Evolutionary conservation across 2,888 invertebrate species (phyloP).

Genomic region (Anodontia alba): DNA sequence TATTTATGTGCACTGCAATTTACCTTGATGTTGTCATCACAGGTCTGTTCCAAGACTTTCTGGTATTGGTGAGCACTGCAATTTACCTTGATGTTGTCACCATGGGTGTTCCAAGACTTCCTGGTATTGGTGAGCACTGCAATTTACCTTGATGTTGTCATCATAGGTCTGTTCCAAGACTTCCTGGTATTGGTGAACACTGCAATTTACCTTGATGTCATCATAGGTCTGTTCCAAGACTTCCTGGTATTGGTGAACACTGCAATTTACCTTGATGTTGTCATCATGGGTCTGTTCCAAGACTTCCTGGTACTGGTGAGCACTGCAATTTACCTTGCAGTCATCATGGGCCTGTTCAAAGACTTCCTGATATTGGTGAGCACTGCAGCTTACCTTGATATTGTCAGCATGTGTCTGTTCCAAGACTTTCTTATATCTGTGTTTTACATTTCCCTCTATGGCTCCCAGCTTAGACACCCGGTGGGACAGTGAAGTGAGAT

Average conservation of each 20-base stretch:
- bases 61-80: no score
- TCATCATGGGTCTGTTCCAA: constrained; percentile 70
- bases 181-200: constrained; percentile 62
- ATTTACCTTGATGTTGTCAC: constrained; percentile 71
- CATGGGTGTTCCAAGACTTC: constrained; percentile 66
- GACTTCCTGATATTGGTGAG: neutral
- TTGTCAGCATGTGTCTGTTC: constrained; percentile 72
- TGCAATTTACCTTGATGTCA: constrained; percentile 66
- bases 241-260: constrained; percentile 67
- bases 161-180: constrained; percentile 68
- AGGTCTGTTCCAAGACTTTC: constrained; percentile 44
- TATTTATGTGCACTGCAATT: no score
- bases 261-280: constrained; percentile 71
- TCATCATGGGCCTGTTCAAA: neutral
- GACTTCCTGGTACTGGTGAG: constrained; percentile 64
- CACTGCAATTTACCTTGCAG: no score
- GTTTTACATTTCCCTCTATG: constrained; percentile 69
- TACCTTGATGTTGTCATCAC: constrained; percentile 72
- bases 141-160: constrained; percentile 72
- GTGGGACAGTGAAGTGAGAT: constrained; percentile 70
- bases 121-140: constrained; percentile 50
- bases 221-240: constrained; percentile 68
- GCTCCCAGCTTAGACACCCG: constrained; percentile 66
- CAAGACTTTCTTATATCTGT: constrained; percentile 67
- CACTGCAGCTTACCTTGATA: constrained; percentile 68